phyloP scores from a whole-genome alignment of 2,888 invertebrate species.

The Drosophila incognita region DNA sequence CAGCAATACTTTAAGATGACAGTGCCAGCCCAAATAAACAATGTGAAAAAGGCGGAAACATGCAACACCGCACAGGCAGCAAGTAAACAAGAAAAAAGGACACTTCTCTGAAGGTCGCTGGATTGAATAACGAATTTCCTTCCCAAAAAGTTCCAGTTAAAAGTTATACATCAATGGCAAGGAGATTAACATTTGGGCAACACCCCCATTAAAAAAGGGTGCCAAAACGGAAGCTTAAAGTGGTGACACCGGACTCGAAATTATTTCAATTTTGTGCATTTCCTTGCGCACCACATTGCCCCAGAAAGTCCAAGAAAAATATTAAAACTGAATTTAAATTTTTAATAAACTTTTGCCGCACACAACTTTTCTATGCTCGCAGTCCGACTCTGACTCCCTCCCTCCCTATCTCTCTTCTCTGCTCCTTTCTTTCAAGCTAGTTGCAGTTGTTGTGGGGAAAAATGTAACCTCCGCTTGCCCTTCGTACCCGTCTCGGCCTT shows the following conservation, averaged over 20 bases:
- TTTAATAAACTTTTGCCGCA: conserved; percentile 78
- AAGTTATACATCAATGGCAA: conserved; percentile 69
- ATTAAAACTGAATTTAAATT: conserved; percentile 78
- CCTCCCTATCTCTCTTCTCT: not conserved
- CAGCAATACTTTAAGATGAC: not conserved
- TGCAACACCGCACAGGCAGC: conserved; percentile 42
- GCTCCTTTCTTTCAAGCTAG: conserved; percentile 3
- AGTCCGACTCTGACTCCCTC: not conserved
- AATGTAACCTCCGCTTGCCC: conserved; percentile 16
- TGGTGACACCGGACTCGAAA: conserved; percentile 81
- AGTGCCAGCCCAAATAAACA: conserved; percentile 5
- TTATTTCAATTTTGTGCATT: conserved; percentile 81
- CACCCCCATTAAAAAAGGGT: conserved; percentile 42
- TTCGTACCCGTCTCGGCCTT: not conserved
- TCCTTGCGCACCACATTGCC: conserved; percentile 64
- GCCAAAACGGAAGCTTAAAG: conserved; percentile 66
- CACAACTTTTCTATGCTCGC: conserved; percentile 47
- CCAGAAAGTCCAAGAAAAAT: conserved; percentile 24
- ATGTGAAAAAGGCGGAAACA: conserved; percentile 46
- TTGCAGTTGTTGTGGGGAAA: conserved; percentile 41
- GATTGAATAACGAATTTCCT: conserved; percentile 68
- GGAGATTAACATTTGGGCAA: conserved; percentile 50
- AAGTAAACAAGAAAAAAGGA: conserved; percentile 38
- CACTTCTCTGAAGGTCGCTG: conserved; percentile 49
- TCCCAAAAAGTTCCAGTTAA: conserved; percentile 37